Evolutionary conservation across 2,797 vertebrate species (phyloP), one percentile per base, ranked within the genome.

Genomic region (Oryzias sinensis): DNA sequence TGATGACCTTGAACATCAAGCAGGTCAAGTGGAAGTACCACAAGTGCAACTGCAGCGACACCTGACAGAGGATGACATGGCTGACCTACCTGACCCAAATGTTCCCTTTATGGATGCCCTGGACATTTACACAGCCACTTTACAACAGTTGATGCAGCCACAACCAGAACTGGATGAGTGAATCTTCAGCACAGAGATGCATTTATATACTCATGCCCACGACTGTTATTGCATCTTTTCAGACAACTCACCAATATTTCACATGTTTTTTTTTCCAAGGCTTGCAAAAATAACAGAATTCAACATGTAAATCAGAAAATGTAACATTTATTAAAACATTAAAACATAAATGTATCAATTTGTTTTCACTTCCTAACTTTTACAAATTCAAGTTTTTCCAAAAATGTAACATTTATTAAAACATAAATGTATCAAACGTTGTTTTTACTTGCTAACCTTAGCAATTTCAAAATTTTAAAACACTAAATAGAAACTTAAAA

Each of bases 31-130:
- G n/a, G 41, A 43, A 43, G 52, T 43, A 24, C 40, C 41, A 9
- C 17, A 22, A 41, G 51, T 53, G 37, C 17, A 53, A 15, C 18
- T 53, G 17, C 37, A 22, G 37, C 51, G 11, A 41, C 18, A 41
- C 18, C 37, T 53, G 18, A 53, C 51, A 7, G 51, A 24, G 29
- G 51, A 53, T 4, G 6, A 41, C 51, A 53, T 18, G 6, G 51
- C 51, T 53, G 14, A 9, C 2, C 37, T 37, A 37, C 27, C 49
- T 37, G 29, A 37, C 27, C 27, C 27, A 25, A 49, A 52, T 40
- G 50, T 52, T 52, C 50, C 33, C n/a, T 20, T 52, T 18, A 5
- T 52, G 50, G 50, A 52, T 52, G 50, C 25, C 7, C 1, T 51
- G 4, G 17, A 52, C 17, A 20, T 52, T 5, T 41, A 53, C 14